A percentile compares a stretch with the other conserved stretches of the same genome.
phyloP scores from a whole-genome alignment of 2,888 invertebrate species.

The Pachycephus smyrnensis region DNA sequence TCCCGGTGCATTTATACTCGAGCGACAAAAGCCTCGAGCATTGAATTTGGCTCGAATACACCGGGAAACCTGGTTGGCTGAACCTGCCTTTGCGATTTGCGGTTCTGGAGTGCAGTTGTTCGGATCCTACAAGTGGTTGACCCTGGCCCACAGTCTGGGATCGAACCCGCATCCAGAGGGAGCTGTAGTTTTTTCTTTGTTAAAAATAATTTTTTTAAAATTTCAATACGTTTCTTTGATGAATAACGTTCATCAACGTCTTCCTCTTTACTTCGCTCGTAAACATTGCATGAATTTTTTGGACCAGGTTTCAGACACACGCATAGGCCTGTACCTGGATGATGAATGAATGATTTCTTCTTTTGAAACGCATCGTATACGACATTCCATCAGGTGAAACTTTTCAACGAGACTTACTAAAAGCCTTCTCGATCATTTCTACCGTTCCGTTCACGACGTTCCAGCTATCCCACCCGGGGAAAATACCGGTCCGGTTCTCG shows the following conservation, averaged over 20 bases:
- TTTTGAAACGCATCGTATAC: not conserved
- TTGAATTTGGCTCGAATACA: not conserved
- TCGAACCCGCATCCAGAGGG: slow-evolving; percentile 26
- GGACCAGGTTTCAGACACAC: not conserved
- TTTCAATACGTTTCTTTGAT: not conserved
- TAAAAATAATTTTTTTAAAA: not conserved
- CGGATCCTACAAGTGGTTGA: slow-evolving; percentile 61
- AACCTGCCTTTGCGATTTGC: slow-evolving; percentile 29
- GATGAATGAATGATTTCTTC: not conserved
- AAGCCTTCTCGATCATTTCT: not conserved
- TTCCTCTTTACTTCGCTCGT: not conserved
- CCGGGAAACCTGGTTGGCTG: not conserved
- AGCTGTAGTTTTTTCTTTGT: not conserved
- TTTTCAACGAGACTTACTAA: not conserved
- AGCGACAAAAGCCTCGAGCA: not conserved
- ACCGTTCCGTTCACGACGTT: not conserved
- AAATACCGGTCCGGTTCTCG: slow-evolving; percentile 23
- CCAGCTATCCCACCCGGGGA: slow-evolving; percentile 12
- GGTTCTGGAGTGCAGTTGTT: slow-evolving; percentile 39
- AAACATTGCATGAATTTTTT: not conserved
- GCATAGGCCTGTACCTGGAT: not conserved
- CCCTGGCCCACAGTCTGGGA: slow-evolving; percentile 55
- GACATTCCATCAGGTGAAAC: not conserved
- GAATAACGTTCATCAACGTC: not conserved
- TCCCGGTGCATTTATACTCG: not conserved